Base-by-base conservation (phyloP, 30 jellyfish, hydroid and myxozoan species). In the Sanderia malayensis region DNA sequence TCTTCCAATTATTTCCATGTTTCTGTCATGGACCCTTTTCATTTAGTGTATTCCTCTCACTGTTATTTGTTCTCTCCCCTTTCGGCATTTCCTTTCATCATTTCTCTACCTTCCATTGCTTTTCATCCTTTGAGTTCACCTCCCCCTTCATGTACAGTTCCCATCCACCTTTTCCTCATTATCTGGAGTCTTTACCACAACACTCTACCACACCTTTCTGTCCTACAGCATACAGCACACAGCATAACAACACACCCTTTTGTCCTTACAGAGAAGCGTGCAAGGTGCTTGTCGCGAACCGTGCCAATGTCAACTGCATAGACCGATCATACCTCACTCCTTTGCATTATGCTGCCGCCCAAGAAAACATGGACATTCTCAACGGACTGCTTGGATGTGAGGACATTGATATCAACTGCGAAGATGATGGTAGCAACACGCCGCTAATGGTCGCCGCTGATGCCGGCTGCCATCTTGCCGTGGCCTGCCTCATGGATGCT, bases 361-460 rank as follows among this genome's bases (percentile, higher is more conserved):
- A 64, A 44, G 89, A 77, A 2, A 55, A 41, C 59, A 31, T 65
- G 0, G 61, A 8, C 1, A 53, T 66, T 29, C 22, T 77, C 57
- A 66, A 10, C 20, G 47, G 23, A 19, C 81, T 77, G 17, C 73
- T 77, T 4, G 25, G 3, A 19, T 19, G 27, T 15, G 23, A 9
- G 8, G 64, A 19, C 8, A 24, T 75, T 0, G 73, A 61, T 2
- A 65, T 61, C 24, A 49, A 76, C 46, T 8, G n/a, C 25, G 70
- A 79, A 19, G 90, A 79, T 66, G 55, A 34, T 15, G 34, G 52
- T 28, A 75, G 82, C 10, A 64, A 71, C 57, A 79, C 90, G 0
- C 69, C 90, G 0, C 68, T 79, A 25, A 66, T 79, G 82, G 67
- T 58, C 4, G 90, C 82, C 1, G 82, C 82, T 27, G 70, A 67